These are phyloP conservation scores for Jaculus jaculus DNA, from an alignment of 2,113 vertebrate genomes.

Conservation along the genomic window DNA sequence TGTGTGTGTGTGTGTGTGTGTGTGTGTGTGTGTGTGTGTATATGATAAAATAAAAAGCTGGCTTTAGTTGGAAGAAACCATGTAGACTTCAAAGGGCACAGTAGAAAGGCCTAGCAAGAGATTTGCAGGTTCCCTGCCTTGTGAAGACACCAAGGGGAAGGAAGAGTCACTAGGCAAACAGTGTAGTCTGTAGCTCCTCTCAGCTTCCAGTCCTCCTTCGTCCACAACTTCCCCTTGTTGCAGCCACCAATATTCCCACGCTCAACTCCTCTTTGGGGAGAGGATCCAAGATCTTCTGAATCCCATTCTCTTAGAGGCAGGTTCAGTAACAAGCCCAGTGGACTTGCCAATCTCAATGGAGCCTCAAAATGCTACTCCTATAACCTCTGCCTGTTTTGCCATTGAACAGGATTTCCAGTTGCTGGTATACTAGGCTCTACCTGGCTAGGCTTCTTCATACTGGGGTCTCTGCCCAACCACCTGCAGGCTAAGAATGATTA, in stretches of 20 bases:
- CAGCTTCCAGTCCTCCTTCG: background rate
- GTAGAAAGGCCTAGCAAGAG: accelerated
- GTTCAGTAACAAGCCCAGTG: background rate
- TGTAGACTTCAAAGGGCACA: background rate
- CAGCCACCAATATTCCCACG: background rate
- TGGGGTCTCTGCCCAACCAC: background rate
- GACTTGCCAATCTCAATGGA: background rate
- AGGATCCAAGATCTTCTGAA: background rate
- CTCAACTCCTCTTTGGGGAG: background rate
- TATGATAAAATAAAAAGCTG: no score
- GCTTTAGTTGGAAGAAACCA: background rate
- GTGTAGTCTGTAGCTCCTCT: background rate
- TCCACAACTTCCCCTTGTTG: background rate
- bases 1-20: no score
- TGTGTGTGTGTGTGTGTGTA: no score
- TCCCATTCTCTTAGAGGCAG: background rate
- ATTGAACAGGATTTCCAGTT: background rate
- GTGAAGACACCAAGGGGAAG: background rate
- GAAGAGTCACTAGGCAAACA: background rate
- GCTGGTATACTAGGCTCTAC: background rate
- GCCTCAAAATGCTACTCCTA: background rate
- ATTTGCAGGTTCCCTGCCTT: background rate
- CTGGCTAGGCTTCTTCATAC: background rate
- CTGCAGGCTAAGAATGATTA: accelerated
- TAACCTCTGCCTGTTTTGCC: background rate